Evolutionary conservation across 2,797 vertebrate species (phyloP).

Genomic region (Sebastes wilsoni): DNA sequence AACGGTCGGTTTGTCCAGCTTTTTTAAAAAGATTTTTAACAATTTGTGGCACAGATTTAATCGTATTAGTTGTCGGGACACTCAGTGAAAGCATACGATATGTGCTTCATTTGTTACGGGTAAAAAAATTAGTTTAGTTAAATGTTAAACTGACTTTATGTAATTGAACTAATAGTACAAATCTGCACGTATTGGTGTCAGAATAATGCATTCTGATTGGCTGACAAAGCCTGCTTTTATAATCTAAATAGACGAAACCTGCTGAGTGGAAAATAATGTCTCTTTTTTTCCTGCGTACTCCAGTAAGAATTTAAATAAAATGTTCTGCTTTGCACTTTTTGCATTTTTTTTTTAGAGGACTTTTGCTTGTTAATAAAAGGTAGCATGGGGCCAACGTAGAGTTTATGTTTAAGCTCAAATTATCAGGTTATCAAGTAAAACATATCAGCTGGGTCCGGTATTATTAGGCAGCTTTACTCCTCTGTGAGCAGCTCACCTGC

Average conservation of each 20-base stretch:
- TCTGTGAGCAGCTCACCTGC: constrained; percentile 2
- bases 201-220: neutral
- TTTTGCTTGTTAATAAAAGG: neutral
- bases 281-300: neutral
- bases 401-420: neutral
- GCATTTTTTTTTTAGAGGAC: neutral
- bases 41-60: neutral
- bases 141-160: neutral
- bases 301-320: neutral
- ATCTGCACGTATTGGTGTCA: neutral
- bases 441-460: constrained; percentile 6
- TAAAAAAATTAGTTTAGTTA: neutral
- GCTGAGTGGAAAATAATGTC: neutral
- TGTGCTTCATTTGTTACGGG: neutral
- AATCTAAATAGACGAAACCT: neutral
- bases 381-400: neutral
- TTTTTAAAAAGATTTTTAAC: neutral
- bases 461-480: constrained; percentile 30
- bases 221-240: neutral
- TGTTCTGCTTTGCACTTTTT: neutral
- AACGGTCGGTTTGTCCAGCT: neutral
- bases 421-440: neutral
- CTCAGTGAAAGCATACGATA: neutral
- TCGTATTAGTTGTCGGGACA: neutral
- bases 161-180: neutral